These are phyloP conservation scores for Harpalus rufipes DNA, from an alignment of 2,888 invertebrate species.

Conservation along the genomic window DNA sequence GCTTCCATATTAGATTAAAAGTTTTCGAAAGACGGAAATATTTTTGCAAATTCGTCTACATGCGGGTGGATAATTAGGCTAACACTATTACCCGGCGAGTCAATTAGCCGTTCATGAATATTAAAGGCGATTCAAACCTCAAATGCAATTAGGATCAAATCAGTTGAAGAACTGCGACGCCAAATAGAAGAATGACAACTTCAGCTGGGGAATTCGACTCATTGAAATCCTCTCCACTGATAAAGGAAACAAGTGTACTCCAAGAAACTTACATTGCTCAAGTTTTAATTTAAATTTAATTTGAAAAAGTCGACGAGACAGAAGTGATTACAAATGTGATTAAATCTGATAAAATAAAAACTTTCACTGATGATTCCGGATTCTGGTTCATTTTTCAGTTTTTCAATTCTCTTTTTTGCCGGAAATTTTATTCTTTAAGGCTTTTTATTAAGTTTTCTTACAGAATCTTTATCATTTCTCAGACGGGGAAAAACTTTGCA, in stretches of 20 bases:
- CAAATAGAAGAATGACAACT: constrained; percentile 62
- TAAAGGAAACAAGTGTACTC: constrained; percentile 65
- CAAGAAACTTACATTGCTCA: constrained; percentile 54
- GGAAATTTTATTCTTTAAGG: constrained; percentile 39
- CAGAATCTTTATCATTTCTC: constrained; percentile 32
- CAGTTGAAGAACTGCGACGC: constrained; percentile 53
- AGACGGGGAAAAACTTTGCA: constrained; percentile 9
- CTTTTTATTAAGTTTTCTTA: constrained; percentile 42
- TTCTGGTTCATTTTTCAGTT: constrained; percentile 51
- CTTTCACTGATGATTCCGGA: constrained; percentile 38
- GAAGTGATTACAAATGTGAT: constrained; percentile 66
- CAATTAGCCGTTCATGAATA: constrained; percentile 76
- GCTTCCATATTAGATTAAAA: constrained; percentile 59
- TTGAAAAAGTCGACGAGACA: constrained; percentile 56
- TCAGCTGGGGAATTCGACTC: constrained; percentile 64
- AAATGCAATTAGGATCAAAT: constrained; percentile 66
- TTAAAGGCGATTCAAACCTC: constrained; percentile 72
- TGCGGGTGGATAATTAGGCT: constrained; percentile 74
- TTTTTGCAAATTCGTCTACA: constrained; percentile 58
- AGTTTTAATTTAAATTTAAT: constrained; percentile 58
- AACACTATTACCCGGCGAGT: constrained; percentile 74
- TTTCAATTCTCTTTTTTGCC: constrained; percentile 26
- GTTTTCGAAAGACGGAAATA: constrained; percentile 34
- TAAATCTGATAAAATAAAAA: constrained; percentile 61
- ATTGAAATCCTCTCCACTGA: constrained; percentile 61